Base-by-base conservation (phyloP, 2,113 vertebrate genomes). In the Callionymus lyra region DNA sequence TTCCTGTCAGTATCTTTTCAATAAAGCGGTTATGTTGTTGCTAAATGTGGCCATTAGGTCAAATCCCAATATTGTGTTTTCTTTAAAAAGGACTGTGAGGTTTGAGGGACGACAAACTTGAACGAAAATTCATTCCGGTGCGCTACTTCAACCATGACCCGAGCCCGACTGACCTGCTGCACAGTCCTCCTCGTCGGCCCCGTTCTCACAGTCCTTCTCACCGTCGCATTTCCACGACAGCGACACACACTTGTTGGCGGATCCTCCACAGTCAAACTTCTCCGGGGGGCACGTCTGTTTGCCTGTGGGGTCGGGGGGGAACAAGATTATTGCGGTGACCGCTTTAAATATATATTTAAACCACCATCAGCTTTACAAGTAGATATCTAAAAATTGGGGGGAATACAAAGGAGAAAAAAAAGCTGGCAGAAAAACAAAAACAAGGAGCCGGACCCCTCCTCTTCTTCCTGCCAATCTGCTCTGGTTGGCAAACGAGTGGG, bases 211-310 rank as follows among this genome's bases (percentile, higher is more conserved):
- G 34, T 98, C 94, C 78, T 82, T 90, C 84, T 98, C 91, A 1
- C 93, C 92, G 5, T 98, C 94, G 15, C 94, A 98, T 65, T 84
- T 84, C 94, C 94, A 98, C 1, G 92, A 91, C 12, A 85, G 73
- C 0, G 94, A 94, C 68, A 97, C 91, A 46, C 94, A 98, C 74
- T 91, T 94, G 80, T 88, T 91, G 83, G 87, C 88, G 57, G 79
- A 53, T 54, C 91, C 90, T 54, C 92, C 93, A 47, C 94, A 98
- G 86, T 93, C 91, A 3, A 96, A 90, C 81, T 94, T 97, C 85
- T 96, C 91, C 2, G 89, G 83, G 4, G 91, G 90, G 53, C 94
- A 98, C 11, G 88, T 89, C 81, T 92, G 89, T 79, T 86, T 92
- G 75, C 86, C 93, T 88, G 81, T 27, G 74, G 81, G 52, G 52